phyloP scores from a whole-genome alignment of 2,113 vertebrate genomes.

The Etheostoma cragini region DNA sequence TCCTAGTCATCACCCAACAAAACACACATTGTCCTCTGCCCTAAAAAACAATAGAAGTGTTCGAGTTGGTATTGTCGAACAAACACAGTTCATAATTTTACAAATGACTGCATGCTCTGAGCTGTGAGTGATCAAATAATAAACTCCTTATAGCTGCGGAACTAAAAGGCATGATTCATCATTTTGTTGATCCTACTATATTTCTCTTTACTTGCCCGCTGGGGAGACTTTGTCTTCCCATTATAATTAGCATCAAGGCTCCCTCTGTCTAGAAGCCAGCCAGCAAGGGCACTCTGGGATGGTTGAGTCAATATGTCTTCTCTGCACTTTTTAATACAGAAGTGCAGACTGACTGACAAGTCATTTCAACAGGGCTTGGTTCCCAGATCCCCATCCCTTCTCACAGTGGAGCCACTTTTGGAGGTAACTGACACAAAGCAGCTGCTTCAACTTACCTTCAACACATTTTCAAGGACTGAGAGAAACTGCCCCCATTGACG shows the following conservation, averaged over 20 bases:
- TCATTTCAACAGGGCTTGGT: conserved; percentile 70
- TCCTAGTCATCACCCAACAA: conserved; percentile 16
- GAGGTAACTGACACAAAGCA: conserved; percentile 64
- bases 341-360: conserved; percentile 79
- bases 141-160: conserved; percentile 66
- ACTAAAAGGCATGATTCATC: conserved; percentile 78
- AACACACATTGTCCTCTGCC: conserved; percentile 21
- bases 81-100: conserved; percentile 67
- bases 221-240: conserved; percentile 78
- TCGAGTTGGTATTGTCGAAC: conserved; percentile 45
- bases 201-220: conserved; percentile 69
- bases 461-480: conserved; percentile 57
- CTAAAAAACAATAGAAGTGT: conserved; percentile 21
- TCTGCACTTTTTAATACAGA: conserved; percentile 77
- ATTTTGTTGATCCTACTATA: conserved; percentile 71
- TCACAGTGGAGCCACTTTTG: conserved; percentile 59
- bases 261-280: conserved; percentile 71
- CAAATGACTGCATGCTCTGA: conserved; percentile 63
- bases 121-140: conserved; percentile 76
- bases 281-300: conserved; percentile 76
- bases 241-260: conserved; percentile 81
- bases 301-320: conserved; percentile 80
- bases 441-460: conserved; percentile 64
- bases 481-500: conserved; percentile 12
- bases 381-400: conserved; percentile 63